Conservation (phyloP, 2,113 vertebrate species). For the Rana temporaria region DNA sequence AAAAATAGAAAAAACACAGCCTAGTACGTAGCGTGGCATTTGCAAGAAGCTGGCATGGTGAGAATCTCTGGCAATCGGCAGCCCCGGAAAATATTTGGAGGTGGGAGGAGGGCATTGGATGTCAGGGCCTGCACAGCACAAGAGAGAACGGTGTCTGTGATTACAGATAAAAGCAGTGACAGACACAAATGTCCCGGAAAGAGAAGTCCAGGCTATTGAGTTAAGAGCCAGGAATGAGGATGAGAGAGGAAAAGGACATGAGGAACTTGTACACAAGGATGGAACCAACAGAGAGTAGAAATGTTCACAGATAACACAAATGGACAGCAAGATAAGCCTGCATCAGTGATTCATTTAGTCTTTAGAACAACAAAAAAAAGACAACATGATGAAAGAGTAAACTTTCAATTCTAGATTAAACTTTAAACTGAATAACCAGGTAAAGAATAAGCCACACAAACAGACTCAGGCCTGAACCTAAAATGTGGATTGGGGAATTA, state of each 20-base stretch:
- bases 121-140: not conserved
- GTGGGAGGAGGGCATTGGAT: constrained; percentile 26
- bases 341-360: not conserved
- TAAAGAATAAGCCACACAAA: too few species aligned
- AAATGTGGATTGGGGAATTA: too few species aligned
- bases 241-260: not conserved
- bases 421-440: too few species aligned
- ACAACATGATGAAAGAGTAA: not conserved
- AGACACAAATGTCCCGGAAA: constrained; percentile 29
- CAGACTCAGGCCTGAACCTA: too few species aligned
- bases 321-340: not conserved
- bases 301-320: not conserved
- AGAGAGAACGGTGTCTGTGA: constrained; percentile 34
- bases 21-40: constrained; percentile 22
- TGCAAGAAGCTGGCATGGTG: constrained; percentile 17
- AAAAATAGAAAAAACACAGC: constrained; percentile 26
- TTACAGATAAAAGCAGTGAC: constrained; percentile 19
- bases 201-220: constrained; percentile 15
- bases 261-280: not conserved
- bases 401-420: not conserved
- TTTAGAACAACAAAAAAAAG: not conserved
- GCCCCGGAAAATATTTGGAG: constrained; percentile 28
- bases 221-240: constrained; percentile 18
- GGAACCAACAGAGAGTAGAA: not conserved
- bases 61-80: constrained; percentile 35